phyloP scores from a whole-genome alignment of 2,797 vertebrate genomes.

The Darevskia mixta region DNA sequence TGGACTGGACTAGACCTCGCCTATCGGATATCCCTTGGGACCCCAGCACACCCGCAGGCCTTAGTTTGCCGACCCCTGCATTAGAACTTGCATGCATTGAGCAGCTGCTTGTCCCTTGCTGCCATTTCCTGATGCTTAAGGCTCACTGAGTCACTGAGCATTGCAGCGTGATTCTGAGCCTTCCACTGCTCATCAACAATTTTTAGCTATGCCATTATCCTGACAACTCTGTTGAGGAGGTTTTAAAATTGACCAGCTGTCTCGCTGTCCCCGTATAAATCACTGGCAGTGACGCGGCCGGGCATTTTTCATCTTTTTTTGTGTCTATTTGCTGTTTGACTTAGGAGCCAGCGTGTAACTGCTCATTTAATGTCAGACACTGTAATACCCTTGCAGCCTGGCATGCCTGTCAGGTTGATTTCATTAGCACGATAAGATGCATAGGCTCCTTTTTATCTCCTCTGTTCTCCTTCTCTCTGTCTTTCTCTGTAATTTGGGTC shows the following conservation, averaged over 20 bases:
- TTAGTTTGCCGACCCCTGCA: too few species aligned
- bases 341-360: constrained; percentile 70
- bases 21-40: too few species aligned
- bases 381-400: constrained; percentile 74
- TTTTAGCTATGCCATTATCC: constrained; percentile 68
- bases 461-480: constrained; percentile 77
- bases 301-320: constrained; percentile 74
- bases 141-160: constrained; percentile 38
- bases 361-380: constrained; percentile 78
- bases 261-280: constrained; percentile 69
- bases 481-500: constrained; percentile 84
- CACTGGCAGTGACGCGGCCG: constrained; percentile 59
- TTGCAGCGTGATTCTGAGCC: constrained; percentile 33
- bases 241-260: constrained; percentile 74
- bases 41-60: too few species aligned
- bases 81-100: background rate
- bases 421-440: constrained; percentile 86
- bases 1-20: too few species aligned
- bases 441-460: constrained; percentile 85
- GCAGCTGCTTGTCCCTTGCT: constrained; percentile 48
- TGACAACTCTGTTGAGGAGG: constrained; percentile 62
- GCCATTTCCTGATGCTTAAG: constrained; percentile 60
- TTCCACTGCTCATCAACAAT: constrained; percentile 58
- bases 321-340: constrained; percentile 74
- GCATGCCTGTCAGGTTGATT: constrained; percentile 84